Evolutionary conservation across 64 coral and sea anemone genomes (phyloP).

Genomic region (Astreopora myriophthalma): DNA sequence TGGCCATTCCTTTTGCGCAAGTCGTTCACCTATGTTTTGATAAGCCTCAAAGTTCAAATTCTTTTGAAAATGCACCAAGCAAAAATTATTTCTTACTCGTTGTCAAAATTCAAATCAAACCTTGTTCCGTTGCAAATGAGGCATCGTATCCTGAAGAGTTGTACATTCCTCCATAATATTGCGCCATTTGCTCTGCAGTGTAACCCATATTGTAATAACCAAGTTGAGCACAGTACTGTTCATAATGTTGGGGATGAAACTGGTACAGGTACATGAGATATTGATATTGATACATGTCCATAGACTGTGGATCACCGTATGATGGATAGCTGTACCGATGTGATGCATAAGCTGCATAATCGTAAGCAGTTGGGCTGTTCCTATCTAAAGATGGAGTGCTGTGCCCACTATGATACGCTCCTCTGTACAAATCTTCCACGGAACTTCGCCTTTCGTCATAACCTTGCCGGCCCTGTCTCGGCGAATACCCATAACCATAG

Average conservation of each 20-base stretch:
- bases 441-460: neutral
- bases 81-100: neutral
- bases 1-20: too few relatives aligned
- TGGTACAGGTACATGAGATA: conserved; percentile 24
- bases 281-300: conserved; percentile 43
- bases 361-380: neutral
- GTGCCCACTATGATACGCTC: neutral
- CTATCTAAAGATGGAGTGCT: neutral
- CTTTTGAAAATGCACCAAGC: too few relatives aligned
- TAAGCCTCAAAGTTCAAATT: too few relatives aligned
- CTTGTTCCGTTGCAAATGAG: neutral
- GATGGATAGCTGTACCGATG: conserved; percentile 18
- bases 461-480: neutral
- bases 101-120: neutral
- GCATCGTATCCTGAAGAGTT: neutral
- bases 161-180: neutral
- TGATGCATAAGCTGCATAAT: neutral
- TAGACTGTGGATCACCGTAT: neutral
- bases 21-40: too few relatives aligned
- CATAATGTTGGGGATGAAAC: conserved; percentile 38
- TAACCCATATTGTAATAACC: conserved; percentile 24
- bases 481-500: neutral
- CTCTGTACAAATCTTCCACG: conserved; percentile 13
- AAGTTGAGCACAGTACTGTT: conserved; percentile 19
- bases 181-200: conserved; percentile 11